phyloP scores from a whole-genome alignment of 1,140 invertebrate genomes.

The Zelostemma sp. region DNA sequence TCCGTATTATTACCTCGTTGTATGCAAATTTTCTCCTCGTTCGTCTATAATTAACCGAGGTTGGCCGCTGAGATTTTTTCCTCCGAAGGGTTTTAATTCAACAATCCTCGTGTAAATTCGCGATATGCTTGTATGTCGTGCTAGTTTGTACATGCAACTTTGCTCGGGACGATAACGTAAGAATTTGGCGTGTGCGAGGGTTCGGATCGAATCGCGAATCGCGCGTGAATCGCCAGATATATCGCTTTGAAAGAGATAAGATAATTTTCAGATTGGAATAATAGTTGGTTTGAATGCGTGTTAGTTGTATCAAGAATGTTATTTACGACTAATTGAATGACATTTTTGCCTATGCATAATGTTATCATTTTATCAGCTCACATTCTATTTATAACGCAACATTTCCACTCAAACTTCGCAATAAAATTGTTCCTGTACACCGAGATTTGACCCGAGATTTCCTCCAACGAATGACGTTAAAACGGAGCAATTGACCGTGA shows the following conservation, averaged over 20 bases:
- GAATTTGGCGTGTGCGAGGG: slow-evolving; percentile 35
- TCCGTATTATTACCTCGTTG: too few relatives aligned
- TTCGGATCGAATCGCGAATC: slow-evolving; percentile 33
- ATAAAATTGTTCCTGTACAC: too few relatives aligned
- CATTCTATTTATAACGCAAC: too few relatives aligned
- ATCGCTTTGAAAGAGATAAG: slow-evolving; percentile 34
- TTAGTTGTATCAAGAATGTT: slow-evolving; percentile 3
- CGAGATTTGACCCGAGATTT: too few relatives aligned
- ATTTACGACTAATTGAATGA: not conserved
- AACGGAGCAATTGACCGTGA: too few relatives aligned
- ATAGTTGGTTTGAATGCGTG: not conserved
- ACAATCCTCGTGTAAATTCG: slow-evolving; percentile 28
- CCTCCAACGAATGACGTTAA: too few relatives aligned
- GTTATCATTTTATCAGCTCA: not conserved
- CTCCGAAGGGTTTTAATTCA: not conserved
- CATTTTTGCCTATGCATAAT: too few relatives aligned
- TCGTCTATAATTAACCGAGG: too few relatives aligned
- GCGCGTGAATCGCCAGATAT: slow-evolving; percentile 28
- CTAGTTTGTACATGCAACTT: slow-evolving; percentile 25
- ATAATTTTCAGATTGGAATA: slow-evolving; percentile 25
- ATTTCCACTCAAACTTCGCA: too few relatives aligned
- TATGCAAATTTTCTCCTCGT: too few relatives aligned
- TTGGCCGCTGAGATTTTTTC: too few relatives aligned
- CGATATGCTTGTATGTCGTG: slow-evolving; percentile 29
- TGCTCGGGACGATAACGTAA: slow-evolving; percentile 36